Base-by-base conservation (phyloP, 2,797 vertebrate species). In the Anisognathus igniventris region DNA sequence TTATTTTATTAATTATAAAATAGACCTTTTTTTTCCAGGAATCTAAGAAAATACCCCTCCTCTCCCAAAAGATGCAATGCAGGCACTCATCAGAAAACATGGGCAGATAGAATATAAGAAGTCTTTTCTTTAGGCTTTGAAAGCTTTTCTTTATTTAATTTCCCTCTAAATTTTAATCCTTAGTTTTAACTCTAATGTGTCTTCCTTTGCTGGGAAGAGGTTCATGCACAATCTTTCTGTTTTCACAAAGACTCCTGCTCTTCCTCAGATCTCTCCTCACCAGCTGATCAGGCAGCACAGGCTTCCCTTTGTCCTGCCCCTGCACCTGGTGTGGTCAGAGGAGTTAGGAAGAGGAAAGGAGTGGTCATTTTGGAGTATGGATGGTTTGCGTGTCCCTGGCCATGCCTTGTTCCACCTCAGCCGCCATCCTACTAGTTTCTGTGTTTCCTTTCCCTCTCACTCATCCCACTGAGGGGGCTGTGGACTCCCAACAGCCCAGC, bases 1-100 rank as follows among this genome's bases (percentile, higher is more conserved):
- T 70, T 25, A 33, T 95, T 95, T 83, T 92, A 75, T 68, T 86
- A 83, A 86, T 94, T 91, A 75, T 62, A 57, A 86, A 89, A 50
- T 28, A 67, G 30, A 64, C 20, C 8, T 67, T 85, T 75, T 77
- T 86, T 77, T 42, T 17, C 12, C 12, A 54, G 67, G 58, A 84
- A 45, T 42, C n/a, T 39, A 25, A 65, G 76, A 79, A 91, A 90
- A 89, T 44, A 31, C 7, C 30, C 31, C 8, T 64, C 24, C 81
- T 90, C 57, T 73, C 72, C 65, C 78, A 57, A 57, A 94, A 95
- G 86, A 82, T 89, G 91, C 47, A 62, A 14, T 53, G 33, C 24
- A 18, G 73, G 33, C 44, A n/a, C 53, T 44, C 65, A 31, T 64
- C 64, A 74, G 87, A 88, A 93, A 94, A 61, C 33, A 23, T 1